phyloP scores from a whole-genome alignment of 2,888 invertebrate genomes.

The Cyrtodaria siliqua region DNA sequence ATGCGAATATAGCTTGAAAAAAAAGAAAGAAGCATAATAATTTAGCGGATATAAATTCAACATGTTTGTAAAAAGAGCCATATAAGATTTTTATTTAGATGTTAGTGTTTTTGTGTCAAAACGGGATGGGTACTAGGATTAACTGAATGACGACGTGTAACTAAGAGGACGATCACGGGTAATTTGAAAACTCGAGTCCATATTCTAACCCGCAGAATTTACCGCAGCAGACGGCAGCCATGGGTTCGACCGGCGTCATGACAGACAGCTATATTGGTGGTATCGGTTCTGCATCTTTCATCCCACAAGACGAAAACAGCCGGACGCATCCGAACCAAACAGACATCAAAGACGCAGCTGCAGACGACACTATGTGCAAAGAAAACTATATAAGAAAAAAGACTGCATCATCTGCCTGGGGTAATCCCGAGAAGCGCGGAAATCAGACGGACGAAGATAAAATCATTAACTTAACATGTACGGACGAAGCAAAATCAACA shows the following conservation, averaged over 20 bases:
- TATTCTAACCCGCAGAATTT: too few species aligned
- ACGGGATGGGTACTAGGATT: too few species aligned
- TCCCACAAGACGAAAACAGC: slow-evolving; percentile 29
- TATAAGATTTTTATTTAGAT: too few species aligned
- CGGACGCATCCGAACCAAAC: slow-evolving; percentile 10
- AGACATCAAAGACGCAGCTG: neutral
- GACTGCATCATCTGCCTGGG: neutral
- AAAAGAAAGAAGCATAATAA: too few species aligned
- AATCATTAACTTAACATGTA: slow-evolving; percentile 42
- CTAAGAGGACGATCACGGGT: too few species aligned
- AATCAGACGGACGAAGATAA: slow-evolving; percentile 63
- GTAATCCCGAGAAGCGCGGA: neutral
- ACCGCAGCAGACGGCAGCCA: neutral
- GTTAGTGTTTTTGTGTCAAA: too few species aligned
- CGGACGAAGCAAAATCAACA: slow-evolving; percentile 40
- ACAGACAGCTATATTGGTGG: slow-evolving; percentile 58
- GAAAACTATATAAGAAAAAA: neutral
- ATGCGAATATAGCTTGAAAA: too few species aligned
- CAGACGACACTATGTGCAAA: neutral
- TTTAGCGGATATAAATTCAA: too few species aligned
- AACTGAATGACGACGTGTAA: too few species aligned
- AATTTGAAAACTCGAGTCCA: too few species aligned
- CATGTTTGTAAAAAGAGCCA: too few species aligned
- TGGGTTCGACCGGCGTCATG: slow-evolving; percentile 3
- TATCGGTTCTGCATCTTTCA: slow-evolving; percentile 47